These are phyloP conservation scores for Coracias cyanogaster DNA, from an alignment of 2,797 vertebrate genomes.

Conservation along the genomic window DNA sequence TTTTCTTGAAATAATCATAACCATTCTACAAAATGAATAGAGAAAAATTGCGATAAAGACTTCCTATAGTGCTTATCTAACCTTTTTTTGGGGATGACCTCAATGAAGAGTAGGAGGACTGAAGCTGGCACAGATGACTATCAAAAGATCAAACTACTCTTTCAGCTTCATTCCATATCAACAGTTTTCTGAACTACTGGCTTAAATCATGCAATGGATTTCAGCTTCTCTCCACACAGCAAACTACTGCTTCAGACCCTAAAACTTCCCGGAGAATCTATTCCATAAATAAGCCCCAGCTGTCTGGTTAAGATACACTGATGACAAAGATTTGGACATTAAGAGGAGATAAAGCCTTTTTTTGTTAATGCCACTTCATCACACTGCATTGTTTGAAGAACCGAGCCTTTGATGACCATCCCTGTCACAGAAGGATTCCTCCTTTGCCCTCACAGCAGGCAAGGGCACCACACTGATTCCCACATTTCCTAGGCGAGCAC, in stretches of 20 bases:
- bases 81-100: background rate
- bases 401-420: conserved; percentile 48
- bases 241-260: background rate
- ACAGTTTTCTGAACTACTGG: background rate
- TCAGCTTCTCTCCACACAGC: background rate
- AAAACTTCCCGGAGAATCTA: background rate
- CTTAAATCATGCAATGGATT: background rate
- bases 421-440: background rate
- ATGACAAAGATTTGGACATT: background rate
- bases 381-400: background rate
- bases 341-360: background rate
- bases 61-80: background rate
- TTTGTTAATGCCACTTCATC: conserved; percentile 19
- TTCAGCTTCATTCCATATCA: background rate
- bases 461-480: background rate
- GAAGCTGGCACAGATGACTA: background rate
- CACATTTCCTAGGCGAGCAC: background rate
- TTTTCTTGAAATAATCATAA: background rate
- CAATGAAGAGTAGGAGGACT: background rate
- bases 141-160: background rate
- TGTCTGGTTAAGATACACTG: background rate
- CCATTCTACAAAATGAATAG: background rate
- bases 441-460: conserved; percentile 50
- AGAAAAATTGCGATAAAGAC: background rate
- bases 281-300: background rate